Percentiles rank a stretch among this genome's conserved stretches.
phyloP scores from a whole-genome alignment of 2,797 vertebrate genomes.

The Streptopelia turtur region DNA sequence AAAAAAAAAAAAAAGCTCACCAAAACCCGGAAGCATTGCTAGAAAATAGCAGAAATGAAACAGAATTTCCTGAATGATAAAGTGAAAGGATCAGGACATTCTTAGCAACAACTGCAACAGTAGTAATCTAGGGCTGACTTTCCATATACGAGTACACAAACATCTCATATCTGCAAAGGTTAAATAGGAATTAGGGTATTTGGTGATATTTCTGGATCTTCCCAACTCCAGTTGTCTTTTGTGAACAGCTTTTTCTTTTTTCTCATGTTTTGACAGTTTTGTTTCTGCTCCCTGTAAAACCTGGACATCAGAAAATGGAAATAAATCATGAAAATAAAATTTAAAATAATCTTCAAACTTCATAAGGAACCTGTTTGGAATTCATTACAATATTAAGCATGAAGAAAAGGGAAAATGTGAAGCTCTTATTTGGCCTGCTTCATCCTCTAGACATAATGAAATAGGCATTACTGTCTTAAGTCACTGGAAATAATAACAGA shows the following conservation, averaged over 20 bases:
- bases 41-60: not conserved
- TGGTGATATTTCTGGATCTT: not conserved
- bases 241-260: not conserved
- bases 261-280: not conserved
- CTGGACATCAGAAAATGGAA: not conserved
- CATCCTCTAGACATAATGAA: not conserved
- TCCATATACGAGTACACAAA: not conserved
- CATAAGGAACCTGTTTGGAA: not conserved
- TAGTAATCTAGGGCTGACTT: not conserved
- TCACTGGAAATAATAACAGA: not conserved
- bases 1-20: not conserved
- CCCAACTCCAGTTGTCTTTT: not conserved
- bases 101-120: not conserved
- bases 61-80: not conserved
- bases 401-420: not conserved
- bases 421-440: not conserved
- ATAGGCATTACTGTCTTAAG: not conserved
- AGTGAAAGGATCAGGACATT: not conserved
- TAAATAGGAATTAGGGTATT: not conserved
- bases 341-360: not conserved
- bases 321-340: not conserved
- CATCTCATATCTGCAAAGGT: not conserved
- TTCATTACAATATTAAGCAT: not conserved
- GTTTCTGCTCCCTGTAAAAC: not conserved
- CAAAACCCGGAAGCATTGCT: not conserved